Evolutionary conservation across 2,888 invertebrate genomes (phyloP), one percentile per base, ranked within the genome.

Genomic region (Chrysomela aeneicollis): DNA sequence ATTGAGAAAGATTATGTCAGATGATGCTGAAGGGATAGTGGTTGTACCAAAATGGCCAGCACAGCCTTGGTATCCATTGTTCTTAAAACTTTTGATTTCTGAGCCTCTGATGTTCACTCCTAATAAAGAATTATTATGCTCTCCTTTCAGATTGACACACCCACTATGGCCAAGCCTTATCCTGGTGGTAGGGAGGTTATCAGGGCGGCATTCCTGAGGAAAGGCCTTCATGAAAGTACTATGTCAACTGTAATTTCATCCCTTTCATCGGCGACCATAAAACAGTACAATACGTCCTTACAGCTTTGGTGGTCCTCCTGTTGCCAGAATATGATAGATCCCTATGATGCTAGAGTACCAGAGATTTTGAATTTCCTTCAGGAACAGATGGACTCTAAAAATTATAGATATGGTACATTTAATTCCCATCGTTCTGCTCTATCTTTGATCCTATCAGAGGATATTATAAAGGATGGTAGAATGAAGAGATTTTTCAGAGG

Each of bases 111-210:
- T 26, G 1, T 54, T 55, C n/a, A 30, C 32, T 32, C 47, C 37
- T 9, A 8, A 30, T 52, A 10, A 12, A 47, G 18, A 61, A 17
- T 30, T 53, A 12, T 12, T 61, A n/a, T 46, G 18, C 26, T 61
- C 54, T 47, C 54, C 60, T 52, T 52, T 46, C 30, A 61, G 61
- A 21, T 10, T 19, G n/a, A 35, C 17, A 15, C 53, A 54, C 32
- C 54, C 59, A 17, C 17, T 59, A 15, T 10, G n/a, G n/a, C 15
- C 26, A 18, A 26, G n/a, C 10, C 47, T 61, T 46, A 15, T 68
- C 63, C 70, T 76, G 65, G 63, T 73, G 50, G 74, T 66, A 58
- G 73, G 69, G 63, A 67, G 18, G 42, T 68, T 72, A 66, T 75
- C 74, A 37, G 70, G 58, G 47, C 61, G 35, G 71, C 71, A 6